Evolutionary conservation across 1,140 invertebrate genomes (phyloP), one percentile per base, ranked within the genome.

Genomic region (Brachionus angularis): DNA sequence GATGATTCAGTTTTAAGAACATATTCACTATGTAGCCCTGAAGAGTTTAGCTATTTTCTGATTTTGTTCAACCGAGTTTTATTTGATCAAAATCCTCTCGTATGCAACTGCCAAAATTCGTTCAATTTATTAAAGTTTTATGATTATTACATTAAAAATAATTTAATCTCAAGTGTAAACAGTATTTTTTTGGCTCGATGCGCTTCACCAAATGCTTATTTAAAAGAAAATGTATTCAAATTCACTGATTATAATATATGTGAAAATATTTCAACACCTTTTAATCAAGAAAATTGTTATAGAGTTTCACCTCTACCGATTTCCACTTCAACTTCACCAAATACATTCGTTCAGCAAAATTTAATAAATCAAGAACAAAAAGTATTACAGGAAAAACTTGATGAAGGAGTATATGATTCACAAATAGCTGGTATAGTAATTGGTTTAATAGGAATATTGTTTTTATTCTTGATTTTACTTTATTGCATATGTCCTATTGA

Each of bases 401-500:
- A n/a, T n/a, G n/a, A n/a, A n/a, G n/a, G n/a, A n/a, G n/a, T 42
- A 10, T 10, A 67, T 23, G 62, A 67, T 50, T 5, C 42, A 8
- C 62, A 67, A 34, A 46, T 67, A 50, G 62, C 62, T 14, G 62
- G 62, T 21, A 34, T 34, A 18, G 31, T 47, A 16, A 50, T 67
- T 34, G 62, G 62, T 14, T 23, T 67, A 7, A 18, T 67, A 16
- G 62, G 62, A 12, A n/a, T 67, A 10, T 25, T 67, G 10, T 36
- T 67, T 31, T 16, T 67, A 3, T 50, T 67, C 21, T 21, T 67
- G 0, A 14, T 67, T 16, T 36, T 67, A 12, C 18, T 67, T 12
- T 67, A 47, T 36, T 67, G 16, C 21, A 31, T 67, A 14, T 67
- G 62, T 50, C 62, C 62, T 5, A 67, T 67, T 34, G 62, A 67